A percentile compares a stretch with the other conserved stretches of the same genome.
Evolutionary conservation across 2,113 vertebrate genomes (phyloP).

Genomic region (Microtus richardsoni): DNA sequence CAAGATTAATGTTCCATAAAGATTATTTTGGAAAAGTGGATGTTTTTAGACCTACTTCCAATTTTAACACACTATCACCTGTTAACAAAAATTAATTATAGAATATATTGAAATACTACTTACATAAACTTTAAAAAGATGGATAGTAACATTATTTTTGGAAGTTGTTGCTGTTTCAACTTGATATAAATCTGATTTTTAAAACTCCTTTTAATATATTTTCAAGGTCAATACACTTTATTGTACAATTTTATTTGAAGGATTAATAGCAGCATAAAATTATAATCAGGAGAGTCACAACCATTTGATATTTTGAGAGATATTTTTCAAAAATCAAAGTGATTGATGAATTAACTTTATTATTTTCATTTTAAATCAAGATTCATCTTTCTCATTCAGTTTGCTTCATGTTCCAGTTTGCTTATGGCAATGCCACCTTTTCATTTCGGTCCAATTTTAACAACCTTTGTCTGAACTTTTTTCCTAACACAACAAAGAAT

Average conservation of each 20-base stretch:
- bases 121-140: not conserved
- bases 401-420: conserved; percentile 5
- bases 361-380: conserved; percentile 51
- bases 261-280: not conserved
- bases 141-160: not conserved
- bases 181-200: conserved; percentile 29
- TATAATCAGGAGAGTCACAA: not conserved
- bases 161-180: conserved; percentile 44
- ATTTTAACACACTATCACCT: not conserved
- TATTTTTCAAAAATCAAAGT: conserved; percentile 44
- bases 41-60: not conserved
- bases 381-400: not conserved
- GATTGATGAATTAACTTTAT: conserved; percentile 21
- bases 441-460: not conserved
- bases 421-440: not conserved
- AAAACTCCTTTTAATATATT: not conserved
- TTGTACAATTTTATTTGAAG: conserved; percentile 34
- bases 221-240: conserved; percentile 23
- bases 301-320: conserved; percentile 22
- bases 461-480: not conserved
- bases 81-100: conserved; percentile 16
- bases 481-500: conserved; percentile 21
- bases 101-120: conserved; percentile 15
- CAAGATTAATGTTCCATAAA: not conserved
- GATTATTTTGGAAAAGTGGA: conserved; percentile 15